Base-by-base conservation (phyloP, 2,888 invertebrate species). In the Patella depressa region DNA sequence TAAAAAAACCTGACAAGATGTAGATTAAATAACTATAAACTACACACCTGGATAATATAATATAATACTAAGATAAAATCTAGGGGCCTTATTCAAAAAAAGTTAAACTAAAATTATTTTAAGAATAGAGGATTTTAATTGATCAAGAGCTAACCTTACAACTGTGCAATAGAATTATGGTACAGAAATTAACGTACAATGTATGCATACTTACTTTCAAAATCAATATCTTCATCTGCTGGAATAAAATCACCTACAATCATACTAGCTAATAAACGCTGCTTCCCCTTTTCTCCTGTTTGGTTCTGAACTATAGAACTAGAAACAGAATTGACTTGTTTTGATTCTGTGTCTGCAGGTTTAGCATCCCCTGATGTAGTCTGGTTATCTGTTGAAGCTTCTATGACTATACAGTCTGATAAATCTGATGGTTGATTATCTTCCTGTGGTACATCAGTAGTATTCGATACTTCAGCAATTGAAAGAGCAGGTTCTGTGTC, bases 321-420 rank as follows among this genome's bases (percentile, higher is more conserved):
- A 14, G 24, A 24, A 15, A 24, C 19, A 9, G 45, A 45, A 45
- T 45, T 45, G 1, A 45, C 45, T 45, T 45, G 45, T 65, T 59
- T 19, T 14, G 59, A n/a, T 2, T 59, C 59, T 59, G 17, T 59
- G n/a, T 59, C 29, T 29, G 45, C n/a, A 9, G 72, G 72, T 45
- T 45, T 45, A 24, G 78, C 81, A n/a, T 80, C 24, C 19, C 19
- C 19, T 24, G 14, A 65, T 19, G 24, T 65, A 24, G 65, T 24
- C 15, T n/a, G 65, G 24, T 65, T 65, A 12, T 65, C 65, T 24
- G 65, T 19, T 3, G 65, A 65, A 9, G 24, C 65, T 24, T 65
- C 65, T 9, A 65, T 24, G 3, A 65, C 65, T 11, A 65, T 14
- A 65, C 65, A 65, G 1, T 65, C 65, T 19, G 65, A 65, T 9